Conservation (phyloP, 1,140 invertebrate species). For the Battus philenor region DNA sequence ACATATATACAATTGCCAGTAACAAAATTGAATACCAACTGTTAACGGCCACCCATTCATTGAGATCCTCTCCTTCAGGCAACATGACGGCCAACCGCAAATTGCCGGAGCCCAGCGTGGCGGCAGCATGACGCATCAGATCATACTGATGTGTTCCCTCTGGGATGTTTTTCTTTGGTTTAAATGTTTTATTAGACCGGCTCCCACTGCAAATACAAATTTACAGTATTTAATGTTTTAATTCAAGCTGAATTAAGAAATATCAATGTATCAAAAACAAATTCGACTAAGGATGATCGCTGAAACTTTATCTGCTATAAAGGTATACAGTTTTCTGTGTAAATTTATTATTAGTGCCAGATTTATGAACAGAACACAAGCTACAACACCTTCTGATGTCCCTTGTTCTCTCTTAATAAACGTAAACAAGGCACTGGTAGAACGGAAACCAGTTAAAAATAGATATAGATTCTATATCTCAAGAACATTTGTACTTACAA, state of each 20-base stretch:
- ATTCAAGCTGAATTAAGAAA: neutral
- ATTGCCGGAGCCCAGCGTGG: constrained; percentile 98
- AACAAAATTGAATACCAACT: constrained; percentile 81
- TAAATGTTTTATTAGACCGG: constrained; percentile 97
- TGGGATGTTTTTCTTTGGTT: constrained; percentile 99
- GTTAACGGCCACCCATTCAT: constrained; percentile 99
- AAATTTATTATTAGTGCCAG: no score
- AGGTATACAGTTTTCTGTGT: no score
- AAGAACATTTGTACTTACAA: constrained; percentile 51
- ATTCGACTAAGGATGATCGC: no score
- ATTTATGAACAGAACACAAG: neutral
- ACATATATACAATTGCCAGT: no score
- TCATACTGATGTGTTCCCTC: constrained; percentile 99
- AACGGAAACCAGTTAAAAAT: constrained; percentile 45
- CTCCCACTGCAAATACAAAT: constrained; percentile 86
- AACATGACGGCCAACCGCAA: constrained; percentile 95
- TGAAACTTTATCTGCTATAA: no score
- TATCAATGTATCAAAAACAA: no score
- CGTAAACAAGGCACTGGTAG: constrained; percentile 56
- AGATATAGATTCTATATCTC: constrained; percentile 20
- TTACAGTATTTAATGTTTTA: neutral
- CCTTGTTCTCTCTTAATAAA: constrained; percentile 19
- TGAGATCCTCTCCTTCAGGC: constrained; percentile 98
- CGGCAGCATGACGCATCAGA: constrained; percentile 99
- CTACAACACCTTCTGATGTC: no score